Percentiles rank a stretch among this genome's conserved stretches.
phyloP scores from a whole-genome alignment of 2,113 vertebrate species.

The Eupsittula cactorum region DNA sequence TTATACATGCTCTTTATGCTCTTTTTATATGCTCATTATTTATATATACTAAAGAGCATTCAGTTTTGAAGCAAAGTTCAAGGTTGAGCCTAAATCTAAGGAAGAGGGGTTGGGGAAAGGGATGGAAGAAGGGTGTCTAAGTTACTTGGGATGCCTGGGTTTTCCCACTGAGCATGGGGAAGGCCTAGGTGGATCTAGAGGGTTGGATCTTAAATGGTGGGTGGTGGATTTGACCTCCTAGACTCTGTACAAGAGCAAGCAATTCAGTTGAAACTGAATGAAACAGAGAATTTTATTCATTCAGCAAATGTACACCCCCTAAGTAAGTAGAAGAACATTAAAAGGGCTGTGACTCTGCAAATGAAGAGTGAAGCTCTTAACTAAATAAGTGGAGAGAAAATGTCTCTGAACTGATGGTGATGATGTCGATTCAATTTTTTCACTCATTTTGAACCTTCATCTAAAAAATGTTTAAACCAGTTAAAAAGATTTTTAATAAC shows the following conservation, averaged over 20 bases:
- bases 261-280: not conserved
- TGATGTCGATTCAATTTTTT: not conserved
- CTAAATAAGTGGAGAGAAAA: not conserved
- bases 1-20: not conserved
- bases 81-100: not conserved
- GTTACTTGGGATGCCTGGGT: not conserved
- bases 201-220: not conserved
- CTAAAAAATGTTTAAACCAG: not conserved
- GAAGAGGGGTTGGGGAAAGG: not conserved
- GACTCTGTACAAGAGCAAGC: not conserved
- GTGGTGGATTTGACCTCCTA: not conserved
- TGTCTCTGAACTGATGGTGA: not conserved
- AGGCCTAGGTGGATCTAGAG: not conserved
- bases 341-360: not conserved
- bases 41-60: not conserved
- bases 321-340: not conserved
- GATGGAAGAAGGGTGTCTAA: not conserved
- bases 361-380: fast-evolving
- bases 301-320: not conserved
- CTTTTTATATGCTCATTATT: not conserved
- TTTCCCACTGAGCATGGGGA: not conserved
- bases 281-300: not conserved
- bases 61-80: not conserved
- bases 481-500: not conserved
- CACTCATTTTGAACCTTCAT: not conserved